Evolutionary conservation across 2,797 vertebrate genomes (phyloP), one percentile per base, ranked within the genome.

Genomic region (Euthynnus affinis): DNA sequence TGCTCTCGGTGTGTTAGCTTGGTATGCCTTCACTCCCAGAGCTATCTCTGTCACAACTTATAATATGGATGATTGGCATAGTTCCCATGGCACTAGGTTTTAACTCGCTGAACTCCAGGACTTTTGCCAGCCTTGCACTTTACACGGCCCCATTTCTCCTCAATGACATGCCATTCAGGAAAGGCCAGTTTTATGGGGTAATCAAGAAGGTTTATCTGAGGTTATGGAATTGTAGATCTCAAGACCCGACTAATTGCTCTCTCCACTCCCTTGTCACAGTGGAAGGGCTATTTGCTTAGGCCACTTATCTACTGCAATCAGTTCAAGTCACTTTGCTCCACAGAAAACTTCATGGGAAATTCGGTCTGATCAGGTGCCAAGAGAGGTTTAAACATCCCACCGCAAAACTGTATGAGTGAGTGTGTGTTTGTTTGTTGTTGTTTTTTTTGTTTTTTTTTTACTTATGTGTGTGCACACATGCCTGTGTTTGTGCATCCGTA

Each of bases 191-290:
- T 90, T 87, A 74, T 80, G 80, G 63, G 74, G 63, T 89, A 92
- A 92, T 93, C 85, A 82, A 58, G 80, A 72, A 73, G 83, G 87
- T 93, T 94, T 92, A 92, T 94, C 91, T 89, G 69, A 88, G 92
- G 81, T 92, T 90, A 88, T 90, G 86, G 85, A 85, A 82, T 68
- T 85, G 76, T 64, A 88, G 88, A 85, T 87, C 87, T 87, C 73
- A 63, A 61, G 74, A 83, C 77, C 22, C 55, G 78, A 86, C 86
- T 88, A 90, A 92, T 88, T 86, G 78, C 84, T 78, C 85, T 80
- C 82, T 71, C 85, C 81, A 86, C 83, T 90, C 88, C 80, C 86
- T 82, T 76, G 82, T 86, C 84, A 88, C 80, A 85, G 86, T 83
- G 70, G 82, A 88, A 83, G 86, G 81, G 80, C 83, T 87, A 82